Conservation (phyloP, 2,888 invertebrate species). For the Cataglyphis albicans region DNA sequence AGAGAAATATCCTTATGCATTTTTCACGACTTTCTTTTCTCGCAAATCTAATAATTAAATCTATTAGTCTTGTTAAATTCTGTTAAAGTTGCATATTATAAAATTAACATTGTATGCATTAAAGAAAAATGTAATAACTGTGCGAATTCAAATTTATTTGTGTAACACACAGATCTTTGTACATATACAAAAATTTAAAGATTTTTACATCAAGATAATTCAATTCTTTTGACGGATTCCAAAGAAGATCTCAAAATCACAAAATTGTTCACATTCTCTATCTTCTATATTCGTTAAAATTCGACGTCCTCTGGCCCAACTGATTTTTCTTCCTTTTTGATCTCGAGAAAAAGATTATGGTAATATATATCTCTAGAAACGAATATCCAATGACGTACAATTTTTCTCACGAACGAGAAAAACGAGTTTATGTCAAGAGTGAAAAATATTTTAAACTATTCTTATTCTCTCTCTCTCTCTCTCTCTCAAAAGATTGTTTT, state of each 20-base stretch:
- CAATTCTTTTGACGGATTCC: not conserved
- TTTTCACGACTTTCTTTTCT: not conserved
- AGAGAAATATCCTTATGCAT: not conserved
- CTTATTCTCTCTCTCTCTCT: not conserved
- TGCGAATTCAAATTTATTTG: constrained; percentile 3
- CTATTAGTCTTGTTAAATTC: not conserved
- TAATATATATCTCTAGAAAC: constrained; percentile 52
- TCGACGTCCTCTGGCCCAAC: not conserved
- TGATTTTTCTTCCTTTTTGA: constrained; percentile 28
- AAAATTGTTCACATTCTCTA: not conserved
- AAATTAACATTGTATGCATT: not conserved
- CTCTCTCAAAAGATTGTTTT: not conserved
- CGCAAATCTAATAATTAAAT: not conserved
- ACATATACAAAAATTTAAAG: not conserved
- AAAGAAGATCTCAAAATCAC: not conserved
- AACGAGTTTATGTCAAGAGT: constrained; percentile 2
- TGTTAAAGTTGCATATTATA: not conserved
- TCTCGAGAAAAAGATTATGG: constrained; percentile 34
- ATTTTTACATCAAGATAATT: not conserved
- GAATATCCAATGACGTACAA: constrained; percentile 39
- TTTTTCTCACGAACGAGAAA: constrained; percentile 25
- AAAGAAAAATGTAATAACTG: not conserved
- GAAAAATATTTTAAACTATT: constrained; percentile 49
- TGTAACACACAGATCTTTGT: not conserved
- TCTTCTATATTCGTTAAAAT: constrained; percentile 13